A percentile compares a stretch with the other conserved stretches of the same genome.
Evolutionary conservation across 1,140 invertebrate species (phyloP).

Genomic region (Penaeus vannamei): DNA sequence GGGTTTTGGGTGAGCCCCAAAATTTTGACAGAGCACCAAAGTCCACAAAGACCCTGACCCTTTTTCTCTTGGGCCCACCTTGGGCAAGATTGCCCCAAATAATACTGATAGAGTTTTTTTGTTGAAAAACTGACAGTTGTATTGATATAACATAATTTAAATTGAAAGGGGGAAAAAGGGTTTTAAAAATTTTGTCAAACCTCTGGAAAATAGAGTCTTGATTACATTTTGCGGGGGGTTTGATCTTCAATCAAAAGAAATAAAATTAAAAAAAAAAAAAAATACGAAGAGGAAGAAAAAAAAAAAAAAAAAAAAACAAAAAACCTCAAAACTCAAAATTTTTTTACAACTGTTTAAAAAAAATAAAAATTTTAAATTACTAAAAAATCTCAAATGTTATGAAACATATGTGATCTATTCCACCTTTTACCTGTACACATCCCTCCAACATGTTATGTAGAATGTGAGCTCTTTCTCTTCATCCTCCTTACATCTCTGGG

Average conservation of each 20-base stretch:
- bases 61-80: conserved; percentile 69
- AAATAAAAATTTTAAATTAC: too few species aligned
- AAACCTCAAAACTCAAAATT: too few species aligned
- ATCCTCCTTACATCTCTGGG: conserved; percentile 91
- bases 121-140: conserved; percentile 86
- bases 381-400: too few species aligned
- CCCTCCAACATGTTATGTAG: conserved; percentile 93
- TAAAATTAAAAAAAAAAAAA: neutral
- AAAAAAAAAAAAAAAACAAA: too few species aligned
- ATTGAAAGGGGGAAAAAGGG: conserved; percentile 94
- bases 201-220: conserved; percentile 77
- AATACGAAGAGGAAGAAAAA: too few species aligned
- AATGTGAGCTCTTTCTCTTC: conserved; percentile 94
- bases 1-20: conserved; percentile 95
- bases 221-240: conserved; percentile 47
- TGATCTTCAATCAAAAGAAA: too few species aligned
- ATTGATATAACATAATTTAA: conserved; percentile 95
- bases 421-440: conserved; percentile 82
- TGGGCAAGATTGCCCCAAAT: conserved; percentile 73
- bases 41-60: conserved; percentile 82
- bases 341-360: too few species aligned
- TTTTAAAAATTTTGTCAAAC: conserved; percentile 92
- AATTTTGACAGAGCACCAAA: conserved; percentile 90
- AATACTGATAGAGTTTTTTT: conserved; percentile 88
- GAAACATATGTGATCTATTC: neutral